phyloP scores from a whole-genome alignment of 2,797 vertebrate genomes.

The Bradypus variegatus region DNA sequence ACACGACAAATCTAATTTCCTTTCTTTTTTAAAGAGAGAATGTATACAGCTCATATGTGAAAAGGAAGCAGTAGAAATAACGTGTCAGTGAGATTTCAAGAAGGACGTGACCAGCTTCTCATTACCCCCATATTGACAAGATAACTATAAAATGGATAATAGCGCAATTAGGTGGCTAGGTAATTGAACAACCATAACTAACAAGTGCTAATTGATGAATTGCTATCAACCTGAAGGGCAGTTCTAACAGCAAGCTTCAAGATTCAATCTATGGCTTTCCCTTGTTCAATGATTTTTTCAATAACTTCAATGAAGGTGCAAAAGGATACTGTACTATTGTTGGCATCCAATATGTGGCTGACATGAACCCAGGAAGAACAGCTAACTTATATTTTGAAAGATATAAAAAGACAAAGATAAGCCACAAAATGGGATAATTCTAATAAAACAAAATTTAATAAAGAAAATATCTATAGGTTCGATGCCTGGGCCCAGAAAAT shows the following conservation, averaged over 20 bases:
- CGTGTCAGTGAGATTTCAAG: background rate
- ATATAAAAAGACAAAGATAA: background rate
- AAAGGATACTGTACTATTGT: background rate
- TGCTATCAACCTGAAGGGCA: background rate
- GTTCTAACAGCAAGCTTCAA: background rate
- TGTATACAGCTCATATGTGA: background rate
- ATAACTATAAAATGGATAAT: background rate
- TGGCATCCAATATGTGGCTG: background rate
- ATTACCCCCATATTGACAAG: background rate
- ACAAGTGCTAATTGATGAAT: background rate
- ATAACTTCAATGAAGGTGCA: background rate
- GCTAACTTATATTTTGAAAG: background rate
- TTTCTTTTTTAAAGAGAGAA: background rate
- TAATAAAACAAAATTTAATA: conserved; percentile 25
- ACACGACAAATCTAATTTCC: background rate
- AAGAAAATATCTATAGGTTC: background rate
- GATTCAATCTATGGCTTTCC: background rate
- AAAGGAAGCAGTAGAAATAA: background rate
- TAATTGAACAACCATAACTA: background rate
- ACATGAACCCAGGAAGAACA: background rate
- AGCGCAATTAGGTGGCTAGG: background rate
- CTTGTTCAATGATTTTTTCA: background rate
- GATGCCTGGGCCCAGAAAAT: background rate
- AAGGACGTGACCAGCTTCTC: background rate
- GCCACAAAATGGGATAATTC: background rate